phyloP scores from a whole-genome alignment of 2,888 invertebrate genomes.

The Temnothorax rugatulus region DNA sequence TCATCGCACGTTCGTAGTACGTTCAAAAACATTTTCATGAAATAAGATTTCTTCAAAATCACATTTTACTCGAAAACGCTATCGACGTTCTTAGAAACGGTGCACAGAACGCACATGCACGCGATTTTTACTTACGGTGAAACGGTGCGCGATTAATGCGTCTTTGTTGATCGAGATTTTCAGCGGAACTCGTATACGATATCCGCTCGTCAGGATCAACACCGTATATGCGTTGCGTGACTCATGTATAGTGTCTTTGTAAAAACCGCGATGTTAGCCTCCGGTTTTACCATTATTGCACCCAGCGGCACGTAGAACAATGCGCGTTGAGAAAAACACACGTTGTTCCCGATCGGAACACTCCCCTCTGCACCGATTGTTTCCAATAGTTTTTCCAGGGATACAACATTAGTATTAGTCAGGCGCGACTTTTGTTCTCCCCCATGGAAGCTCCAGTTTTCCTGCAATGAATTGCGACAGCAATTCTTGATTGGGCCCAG shows the following conservation, averaged over 20 bases:
- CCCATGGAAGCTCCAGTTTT: not conserved
- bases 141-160: not conserved
- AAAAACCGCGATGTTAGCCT: not conserved
- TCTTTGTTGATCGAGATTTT: slow-evolving; percentile 1
- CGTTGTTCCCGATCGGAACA: not conserved
- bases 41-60: not conserved
- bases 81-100: not conserved
- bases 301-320: not conserved
- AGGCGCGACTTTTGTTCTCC: slow-evolving; percentile 32
- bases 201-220: not conserved
- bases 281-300: not conserved
- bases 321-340: not conserved
- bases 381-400: slow-evolving; percentile 35
- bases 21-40: not conserved
- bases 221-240: not conserved
- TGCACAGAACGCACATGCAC: not conserved
- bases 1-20: not conserved
- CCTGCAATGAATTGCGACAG: not conserved
- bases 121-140: slow-evolving; percentile 16
- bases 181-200: slow-evolving; percentile 8
- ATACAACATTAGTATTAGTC: slow-evolving; percentile 46
- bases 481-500: not conserved
- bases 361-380: not conserved
- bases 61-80: not conserved
- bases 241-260: not conserved